A percentile compares a stretch with the other conserved stretches of the same genome.
Conservation (phyloP, 2,888 invertebrate species). For the Eurytoma californica region DNA sequence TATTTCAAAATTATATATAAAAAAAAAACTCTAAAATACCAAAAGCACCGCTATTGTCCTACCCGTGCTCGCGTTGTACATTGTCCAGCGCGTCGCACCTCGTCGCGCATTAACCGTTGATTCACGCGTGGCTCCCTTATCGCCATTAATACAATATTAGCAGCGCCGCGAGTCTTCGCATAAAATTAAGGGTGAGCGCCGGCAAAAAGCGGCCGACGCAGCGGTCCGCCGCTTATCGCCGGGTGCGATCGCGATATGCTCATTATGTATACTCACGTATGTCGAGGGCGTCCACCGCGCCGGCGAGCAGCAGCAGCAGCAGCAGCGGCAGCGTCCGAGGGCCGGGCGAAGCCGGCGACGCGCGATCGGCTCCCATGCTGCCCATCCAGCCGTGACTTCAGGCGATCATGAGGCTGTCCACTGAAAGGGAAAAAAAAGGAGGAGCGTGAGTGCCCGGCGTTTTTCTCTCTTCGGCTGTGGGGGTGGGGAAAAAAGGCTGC, state of each 20-base stretch:
- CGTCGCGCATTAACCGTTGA: too few relatives aligned
- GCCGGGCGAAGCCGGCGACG: constrained; percentile 37
- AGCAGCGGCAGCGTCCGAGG: constrained; percentile 29
- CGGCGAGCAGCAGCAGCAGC: constrained; percentile 58
- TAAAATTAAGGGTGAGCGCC: neutral
- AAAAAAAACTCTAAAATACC: too few relatives aligned
- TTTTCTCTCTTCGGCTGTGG: neutral
- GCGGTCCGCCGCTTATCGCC: constrained; percentile 33
- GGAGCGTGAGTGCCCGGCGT: neutral
- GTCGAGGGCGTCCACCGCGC: constrained; percentile 60
- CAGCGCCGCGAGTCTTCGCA: neutral
- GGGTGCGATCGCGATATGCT: constrained; percentile 56
- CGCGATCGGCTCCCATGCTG: constrained; percentile 72
- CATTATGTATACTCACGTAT: constrained; percentile 67
- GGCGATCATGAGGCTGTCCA: constrained; percentile 65
- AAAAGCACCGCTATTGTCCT: too few relatives aligned
- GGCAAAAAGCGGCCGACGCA: neutral
- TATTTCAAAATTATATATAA: too few relatives aligned
- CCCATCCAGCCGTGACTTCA: constrained; percentile 66
- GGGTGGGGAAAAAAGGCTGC: neutral
- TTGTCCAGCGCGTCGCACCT: too few relatives aligned
- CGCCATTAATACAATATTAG: neutral
- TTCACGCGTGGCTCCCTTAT: too few relatives aligned
- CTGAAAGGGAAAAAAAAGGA: constrained; percentile 58
- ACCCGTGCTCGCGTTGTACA: too few relatives aligned